Percentiles rank a stretch among this genome's conserved stretches.
Evolutionary conservation across 2,888 invertebrate species (phyloP).

Genomic region (Archips crataeganus): DNA sequence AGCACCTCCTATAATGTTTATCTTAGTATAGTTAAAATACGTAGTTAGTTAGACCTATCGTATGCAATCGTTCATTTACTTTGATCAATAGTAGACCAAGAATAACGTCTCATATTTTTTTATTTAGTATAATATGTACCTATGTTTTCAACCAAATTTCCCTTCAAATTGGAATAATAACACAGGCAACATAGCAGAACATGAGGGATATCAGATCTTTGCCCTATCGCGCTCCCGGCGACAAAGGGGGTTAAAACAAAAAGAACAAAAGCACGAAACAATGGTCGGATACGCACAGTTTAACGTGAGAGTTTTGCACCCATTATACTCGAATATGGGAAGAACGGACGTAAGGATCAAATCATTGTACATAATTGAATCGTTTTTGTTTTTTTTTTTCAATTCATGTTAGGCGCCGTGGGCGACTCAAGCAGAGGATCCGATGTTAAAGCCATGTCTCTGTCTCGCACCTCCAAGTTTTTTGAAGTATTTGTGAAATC

Average conservation of each 20-base stretch:
- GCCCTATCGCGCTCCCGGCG: slow-evolving; percentile 54
- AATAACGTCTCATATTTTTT: neutral
- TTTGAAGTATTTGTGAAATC: too few species aligned
- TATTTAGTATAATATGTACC: neutral
- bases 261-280: slow-evolving; percentile 73
- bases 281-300: slow-evolving; percentile 68
- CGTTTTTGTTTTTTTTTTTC: slow-evolving; percentile 22
- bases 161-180: slow-evolving; percentile 27
- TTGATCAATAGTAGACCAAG: too few species aligned
- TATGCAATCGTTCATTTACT: too few species aligned
- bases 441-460: too few species aligned
- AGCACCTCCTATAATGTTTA: too few species aligned
- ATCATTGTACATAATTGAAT: slow-evolving; percentile 56
- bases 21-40: too few species aligned
- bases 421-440: neutral
- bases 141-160: slow-evolving; percentile 3
- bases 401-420: neutral
- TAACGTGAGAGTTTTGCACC: slow-evolving; percentile 71
- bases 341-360: slow-evolving; percentile 61
- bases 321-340: slow-evolving; percentile 73
- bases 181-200: slow-evolving; percentile 36
- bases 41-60: too few species aligned
- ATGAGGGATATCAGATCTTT: slow-evolving; percentile 58
- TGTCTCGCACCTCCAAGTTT: too few species aligned
- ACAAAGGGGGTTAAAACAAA: slow-evolving; percentile 74